phyloP scores from a whole-genome alignment of 1,140 invertebrate genomes.

The Ephestia elutella region DNA sequence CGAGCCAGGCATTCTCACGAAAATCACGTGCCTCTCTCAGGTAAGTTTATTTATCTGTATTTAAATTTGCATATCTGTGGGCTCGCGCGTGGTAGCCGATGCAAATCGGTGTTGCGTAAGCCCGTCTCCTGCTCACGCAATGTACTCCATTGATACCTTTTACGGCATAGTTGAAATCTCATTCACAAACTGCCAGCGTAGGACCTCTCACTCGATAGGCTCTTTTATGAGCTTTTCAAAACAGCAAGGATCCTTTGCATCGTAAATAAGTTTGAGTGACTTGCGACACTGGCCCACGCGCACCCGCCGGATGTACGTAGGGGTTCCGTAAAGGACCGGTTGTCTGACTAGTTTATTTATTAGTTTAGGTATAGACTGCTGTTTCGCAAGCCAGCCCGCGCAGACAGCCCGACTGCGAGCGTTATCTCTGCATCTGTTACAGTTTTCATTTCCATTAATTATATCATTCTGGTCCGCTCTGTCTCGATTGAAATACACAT shows the following conservation, averaged over 20 bases:
- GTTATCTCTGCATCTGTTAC: conserved; percentile 59
- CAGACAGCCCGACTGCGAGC: conserved; percentile 62
- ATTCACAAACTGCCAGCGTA: conserved; percentile 31
- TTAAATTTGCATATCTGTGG: conserved; percentile 47
- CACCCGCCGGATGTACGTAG: conserved; percentile 69
- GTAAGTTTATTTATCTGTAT: conserved; percentile 71
- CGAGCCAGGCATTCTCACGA: conserved; percentile 65
- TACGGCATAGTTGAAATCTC: conserved; percentile 33
- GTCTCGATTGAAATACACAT: conserved; percentile 45
- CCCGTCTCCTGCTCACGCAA: conserved; percentile 28
- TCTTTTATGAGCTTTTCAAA: conserved; percentile 34
- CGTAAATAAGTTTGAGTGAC: conserved; percentile 60
- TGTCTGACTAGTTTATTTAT: conserved; percentile 55
- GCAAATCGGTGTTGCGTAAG: conserved; percentile 41
- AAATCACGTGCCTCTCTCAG: conserved; percentile 78
- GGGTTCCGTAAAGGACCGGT: conserved; percentile 65
- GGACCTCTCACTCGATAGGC: conserved; percentile 35
- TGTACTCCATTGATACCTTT: conserved; percentile 42
- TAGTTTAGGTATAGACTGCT: conserved; percentile 39
- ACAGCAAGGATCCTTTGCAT: conserved; percentile 42
- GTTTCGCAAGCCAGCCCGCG: conserved; percentile 63
- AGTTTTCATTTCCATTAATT: conserved; percentile 68
- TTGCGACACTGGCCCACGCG: conserved; percentile 57
- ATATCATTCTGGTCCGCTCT: conserved; percentile 48
- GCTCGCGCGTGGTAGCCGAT: conserved; percentile 48